Percentiles rank a stretch among this genome's conserved stretches.
Evolutionary conservation across 2,797 vertebrate species (phyloP).

Genomic region (Numenius phaeopus): DNA sequence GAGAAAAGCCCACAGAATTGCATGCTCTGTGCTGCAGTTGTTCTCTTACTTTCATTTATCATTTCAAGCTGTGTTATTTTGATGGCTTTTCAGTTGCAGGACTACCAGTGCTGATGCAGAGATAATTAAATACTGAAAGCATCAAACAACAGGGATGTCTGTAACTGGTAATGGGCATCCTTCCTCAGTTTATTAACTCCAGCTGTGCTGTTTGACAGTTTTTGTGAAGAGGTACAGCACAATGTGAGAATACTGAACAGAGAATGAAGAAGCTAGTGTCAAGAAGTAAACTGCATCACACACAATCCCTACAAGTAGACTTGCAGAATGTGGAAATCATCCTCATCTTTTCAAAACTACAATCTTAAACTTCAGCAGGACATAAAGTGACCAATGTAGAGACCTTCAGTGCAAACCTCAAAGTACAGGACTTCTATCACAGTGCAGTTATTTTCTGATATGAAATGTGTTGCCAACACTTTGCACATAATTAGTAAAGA

Average conservation of each 20-base stretch:
- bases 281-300: constrained; percentile 47
- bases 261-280: constrained; percentile 62
- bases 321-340: constrained; percentile 27
- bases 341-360: neutral
- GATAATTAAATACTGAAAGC: constrained; percentile 95
- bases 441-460: neutral
- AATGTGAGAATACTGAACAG: constrained; percentile 67
- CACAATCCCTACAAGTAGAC: neutral
- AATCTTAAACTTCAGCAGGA: neutral
- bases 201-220: constrained; percentile 88
- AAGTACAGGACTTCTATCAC: neutral
- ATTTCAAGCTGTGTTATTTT: constrained; percentile 83
- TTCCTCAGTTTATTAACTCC: constrained; percentile 94
- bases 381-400: neutral
- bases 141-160: constrained; percentile 88
- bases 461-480: neutral
- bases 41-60: constrained; percentile 79
- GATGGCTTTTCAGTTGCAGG: constrained; percentile 80
- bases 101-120: constrained; percentile 88
- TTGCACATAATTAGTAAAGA: neutral
- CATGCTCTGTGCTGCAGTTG: constrained; percentile 57
- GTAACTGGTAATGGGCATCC: constrained; percentile 92
- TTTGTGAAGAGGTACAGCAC: constrained; percentile 75
- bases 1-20: constrained; percentile 48
- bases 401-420: neutral